phyloP scores from a whole-genome alignment of 2,113 vertebrate genomes.

The Onychorhynchus coronatus region DNA sequence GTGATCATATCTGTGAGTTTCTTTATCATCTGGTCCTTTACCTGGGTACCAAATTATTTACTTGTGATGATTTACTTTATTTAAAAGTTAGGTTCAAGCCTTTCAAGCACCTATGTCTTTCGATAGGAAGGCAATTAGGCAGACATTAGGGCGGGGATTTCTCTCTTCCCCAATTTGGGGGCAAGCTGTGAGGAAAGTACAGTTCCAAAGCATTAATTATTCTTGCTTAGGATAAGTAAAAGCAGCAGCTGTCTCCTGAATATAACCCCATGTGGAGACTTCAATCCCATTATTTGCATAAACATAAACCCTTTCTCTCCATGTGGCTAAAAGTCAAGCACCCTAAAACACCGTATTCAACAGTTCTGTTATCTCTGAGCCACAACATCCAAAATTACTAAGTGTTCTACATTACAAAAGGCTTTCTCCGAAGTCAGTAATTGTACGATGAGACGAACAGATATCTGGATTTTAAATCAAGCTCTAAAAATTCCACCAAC shows the following conservation, averaged over 20 bases:
- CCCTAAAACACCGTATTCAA: not conserved
- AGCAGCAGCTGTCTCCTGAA: constrained; percentile 29
- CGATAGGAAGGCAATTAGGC: not conserved
- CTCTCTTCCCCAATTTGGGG: not conserved
- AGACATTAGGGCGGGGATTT: not conserved
- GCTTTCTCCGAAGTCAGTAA: not conserved
- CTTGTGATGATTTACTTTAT: not conserved
- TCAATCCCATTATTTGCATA: constrained; percentile 29
- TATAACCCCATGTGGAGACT: not conserved
- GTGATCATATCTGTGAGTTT: not conserved
- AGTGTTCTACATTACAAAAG: not conserved
- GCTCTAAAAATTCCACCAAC: not conserved
- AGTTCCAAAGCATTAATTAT: constrained; percentile 23
- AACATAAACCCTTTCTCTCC: constrained; percentile 25
- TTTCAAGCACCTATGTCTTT: not conserved
- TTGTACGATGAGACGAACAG: not conserved
- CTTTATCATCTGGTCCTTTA: not conserved
- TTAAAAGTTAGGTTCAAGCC: not conserved
- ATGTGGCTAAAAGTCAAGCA: not conserved
- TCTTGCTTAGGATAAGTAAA: constrained; percentile 10
- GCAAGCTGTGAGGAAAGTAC: constrained; percentile 1
- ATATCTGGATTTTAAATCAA: not conserved
- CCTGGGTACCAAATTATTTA: not conserved
- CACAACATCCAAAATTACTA: not conserved
- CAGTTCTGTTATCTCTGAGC: not conserved